Percentiles rank a stretch among this genome's conserved stretches.
These are phyloP conservation scores for Botrylloides violaceus DNA, from an alignment of 23 tunicate species.

Conservation along the genomic window DNA sequence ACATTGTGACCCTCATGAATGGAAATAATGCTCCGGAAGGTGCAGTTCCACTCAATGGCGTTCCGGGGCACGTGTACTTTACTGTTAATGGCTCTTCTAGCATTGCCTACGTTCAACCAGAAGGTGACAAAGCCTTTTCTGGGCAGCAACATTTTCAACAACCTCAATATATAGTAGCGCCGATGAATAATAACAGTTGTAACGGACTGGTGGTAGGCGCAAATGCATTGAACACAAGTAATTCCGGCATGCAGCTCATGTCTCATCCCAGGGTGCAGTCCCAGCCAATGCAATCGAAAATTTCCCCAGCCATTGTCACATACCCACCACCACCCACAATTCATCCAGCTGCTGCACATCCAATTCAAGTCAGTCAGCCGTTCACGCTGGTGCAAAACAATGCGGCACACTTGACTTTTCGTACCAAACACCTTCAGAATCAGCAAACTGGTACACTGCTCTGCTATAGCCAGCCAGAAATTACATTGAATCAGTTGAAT, in stretches of 20 bases:
- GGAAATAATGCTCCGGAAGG: background rate
- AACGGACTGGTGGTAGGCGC: background rate
- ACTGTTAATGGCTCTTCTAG: background rate
- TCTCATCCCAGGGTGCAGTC: conserved; percentile 15
- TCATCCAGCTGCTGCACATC: conserved; percentile 10
- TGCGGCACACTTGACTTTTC: conserved; percentile 27
- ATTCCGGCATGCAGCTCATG: background rate
- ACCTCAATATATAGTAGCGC: conserved; percentile 8
- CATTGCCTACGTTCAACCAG: conserved; percentile 5
- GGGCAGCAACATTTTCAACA: background rate
- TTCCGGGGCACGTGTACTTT: conserved; percentile 5
- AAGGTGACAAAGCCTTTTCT: background rate
- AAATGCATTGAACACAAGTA: background rate
- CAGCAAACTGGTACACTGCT: background rate
- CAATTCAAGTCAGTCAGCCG: conserved; percentile 27
- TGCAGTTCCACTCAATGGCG: background rate
- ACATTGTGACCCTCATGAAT: background rate
- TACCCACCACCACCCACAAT: background rate
- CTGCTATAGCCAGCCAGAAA: conserved; percentile 26
- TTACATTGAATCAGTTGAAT: conserved; percentile 70
- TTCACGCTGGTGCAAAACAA: conserved; percentile 31
- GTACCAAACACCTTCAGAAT: conserved; percentile 12
- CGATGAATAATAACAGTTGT: background rate
- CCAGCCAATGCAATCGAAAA: conserved; percentile 19
- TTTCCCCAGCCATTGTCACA: conserved; percentile 13